Conservation (phyloP, 2,888 invertebrate genomes). For the Eledona agricola region DNA sequence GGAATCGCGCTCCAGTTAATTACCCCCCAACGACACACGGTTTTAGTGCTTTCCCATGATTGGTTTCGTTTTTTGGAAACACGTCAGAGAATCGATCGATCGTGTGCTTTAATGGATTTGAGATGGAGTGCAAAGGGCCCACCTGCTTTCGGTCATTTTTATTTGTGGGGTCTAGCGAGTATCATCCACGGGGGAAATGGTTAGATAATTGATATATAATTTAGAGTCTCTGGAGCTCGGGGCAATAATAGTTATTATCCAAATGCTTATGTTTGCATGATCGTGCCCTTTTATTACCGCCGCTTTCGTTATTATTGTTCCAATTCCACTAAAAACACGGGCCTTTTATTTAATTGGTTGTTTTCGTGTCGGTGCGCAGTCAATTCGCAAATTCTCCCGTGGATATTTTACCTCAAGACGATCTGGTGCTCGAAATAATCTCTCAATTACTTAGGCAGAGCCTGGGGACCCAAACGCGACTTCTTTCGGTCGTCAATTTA, state of each 20-base stretch:
- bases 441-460: constrained; percentile 16
- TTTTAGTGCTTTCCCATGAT: constrained; percentile 4
- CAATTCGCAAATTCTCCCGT: constrained; percentile 33
- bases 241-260: constrained; percentile 56
- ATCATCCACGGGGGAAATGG: constrained; percentile 32
- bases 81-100: constrained; percentile 30
- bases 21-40: too few relatives aligned
- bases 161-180: constrained; percentile 30
- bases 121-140: constrained; percentile 24
- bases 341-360: constrained; percentile 36
- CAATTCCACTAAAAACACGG: constrained; percentile 34
- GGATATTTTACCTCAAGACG: constrained; percentile 23
- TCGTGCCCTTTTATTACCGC: constrained; percentile 35
- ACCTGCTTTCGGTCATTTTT: constrained; percentile 38
- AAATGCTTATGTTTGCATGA: constrained; percentile 55
- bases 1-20: too few relatives aligned
- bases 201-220: constrained; percentile 58
- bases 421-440: constrained; percentile 9
- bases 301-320: constrained; percentile 36
- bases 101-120: constrained; percentile 34
- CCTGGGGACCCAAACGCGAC: too few relatives aligned
- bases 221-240: constrained; percentile 54
- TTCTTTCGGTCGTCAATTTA: constrained; percentile 1
- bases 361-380: constrained; percentile 33
- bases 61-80: constrained; percentile 1